Percentiles rank a stretch among this genome's conserved stretches.
Evolutionary conservation across 2,888 invertebrate species (phyloP).

Genomic region (Cheilosia soror): DNA sequence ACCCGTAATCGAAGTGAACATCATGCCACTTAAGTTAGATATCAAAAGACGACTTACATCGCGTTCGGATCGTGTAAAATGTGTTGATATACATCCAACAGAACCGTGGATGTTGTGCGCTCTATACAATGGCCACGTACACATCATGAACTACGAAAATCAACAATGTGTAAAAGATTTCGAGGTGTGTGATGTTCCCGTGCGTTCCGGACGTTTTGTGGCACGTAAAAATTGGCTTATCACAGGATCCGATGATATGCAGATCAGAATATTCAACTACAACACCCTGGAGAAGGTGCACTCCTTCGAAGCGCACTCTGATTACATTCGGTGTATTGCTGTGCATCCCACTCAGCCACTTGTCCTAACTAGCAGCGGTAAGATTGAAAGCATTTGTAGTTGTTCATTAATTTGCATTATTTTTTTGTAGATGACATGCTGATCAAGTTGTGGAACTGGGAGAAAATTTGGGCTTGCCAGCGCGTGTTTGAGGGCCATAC

Average conservation of each 20-base stretch:
- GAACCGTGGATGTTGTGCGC: conserved; percentile 99
- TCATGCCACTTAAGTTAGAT: conserved; percentile 95
- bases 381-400: conserved; percentile 80
- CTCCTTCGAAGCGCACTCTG: conserved; percentile 98
- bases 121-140: conserved; percentile 99
- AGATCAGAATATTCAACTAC: conserved; percentile 98
- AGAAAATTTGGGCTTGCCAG: conserved; percentile 98
- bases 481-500: conserved; percentile 99
- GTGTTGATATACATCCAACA: conserved; percentile 97
- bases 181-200: conserved; percentile 98
- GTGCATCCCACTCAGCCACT: conserved; percentile 99
- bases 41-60: conserved; percentile 99
- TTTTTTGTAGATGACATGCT: conserved; percentile 94
- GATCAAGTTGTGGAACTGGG: conserved; percentile 99
- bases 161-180: conserved; percentile 95
- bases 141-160: conserved; percentile 99
- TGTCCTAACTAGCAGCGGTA: conserved; percentile 97
- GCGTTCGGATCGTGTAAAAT: conserved; percentile 98
- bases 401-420: neutral
- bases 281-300: conserved; percentile 98
- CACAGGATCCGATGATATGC: conserved; percentile 98
- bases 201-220: conserved; percentile 97
- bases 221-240: conserved; percentile 99
- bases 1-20: conserved; percentile 80
- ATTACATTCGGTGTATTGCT: conserved; percentile 97